phyloP scores from a whole-genome alignment of 2,888 invertebrate species.

The Mesoligia furuncula region DNA sequence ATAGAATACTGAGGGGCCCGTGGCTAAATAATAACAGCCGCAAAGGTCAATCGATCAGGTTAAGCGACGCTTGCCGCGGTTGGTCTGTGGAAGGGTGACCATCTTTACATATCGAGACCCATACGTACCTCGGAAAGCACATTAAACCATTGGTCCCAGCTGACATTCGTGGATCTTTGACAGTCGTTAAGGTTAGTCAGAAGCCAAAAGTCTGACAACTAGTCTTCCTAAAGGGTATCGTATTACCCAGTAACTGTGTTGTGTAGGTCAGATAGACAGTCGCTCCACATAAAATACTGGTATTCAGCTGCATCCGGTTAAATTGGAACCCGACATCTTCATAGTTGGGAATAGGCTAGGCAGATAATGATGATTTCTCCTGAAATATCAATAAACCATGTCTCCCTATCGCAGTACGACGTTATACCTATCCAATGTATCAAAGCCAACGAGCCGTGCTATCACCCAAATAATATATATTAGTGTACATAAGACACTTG shows the following conservation, averaged over 20 bases:
- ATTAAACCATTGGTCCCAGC: background rate
- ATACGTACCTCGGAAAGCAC: too few relatives aligned
- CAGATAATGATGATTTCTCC: background rate
- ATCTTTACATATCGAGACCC: too few relatives aligned
- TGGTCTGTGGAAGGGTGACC: too few relatives aligned
- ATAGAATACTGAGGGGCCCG: too few relatives aligned
- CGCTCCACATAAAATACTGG: background rate
- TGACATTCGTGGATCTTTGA: background rate
- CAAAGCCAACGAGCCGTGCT: slow-evolving; percentile 23
- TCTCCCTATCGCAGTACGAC: background rate
- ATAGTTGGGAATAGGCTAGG: background rate
- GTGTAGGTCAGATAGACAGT: background rate
- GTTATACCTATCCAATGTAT: background rate
- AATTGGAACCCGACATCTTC: background rate
- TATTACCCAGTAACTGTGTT: background rate
- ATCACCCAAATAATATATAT: slow-evolving; percentile 37
- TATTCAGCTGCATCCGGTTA: background rate
- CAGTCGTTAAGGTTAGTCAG: background rate
- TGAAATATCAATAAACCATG: background rate
- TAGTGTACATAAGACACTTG: slow-evolving; percentile 22
- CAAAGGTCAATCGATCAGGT: too few relatives aligned
- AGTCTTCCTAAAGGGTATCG: background rate
- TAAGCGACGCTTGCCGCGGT: too few relatives aligned
- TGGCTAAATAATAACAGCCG: too few relatives aligned
- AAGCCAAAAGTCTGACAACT: background rate